phyloP scores from a whole-genome alignment of 2,888 invertebrate species.

The Cheilosia impressa region DNA sequence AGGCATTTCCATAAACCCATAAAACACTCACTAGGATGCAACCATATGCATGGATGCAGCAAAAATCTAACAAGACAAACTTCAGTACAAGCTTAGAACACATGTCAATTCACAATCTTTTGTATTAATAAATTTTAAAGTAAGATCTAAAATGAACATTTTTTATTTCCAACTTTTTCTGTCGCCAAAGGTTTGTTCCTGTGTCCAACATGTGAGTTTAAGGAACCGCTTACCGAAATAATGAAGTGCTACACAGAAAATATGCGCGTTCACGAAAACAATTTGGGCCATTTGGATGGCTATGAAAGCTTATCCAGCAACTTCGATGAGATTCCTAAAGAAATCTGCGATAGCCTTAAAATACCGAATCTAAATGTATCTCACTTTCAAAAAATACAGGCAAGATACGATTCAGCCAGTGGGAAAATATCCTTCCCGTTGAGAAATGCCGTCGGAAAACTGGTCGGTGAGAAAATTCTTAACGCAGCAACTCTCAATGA shows the following conservation, averaged over 20 bases:
- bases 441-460: constrained; percentile 39
- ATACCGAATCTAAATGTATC: constrained; percentile 14
- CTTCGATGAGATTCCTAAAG: constrained; percentile 44
- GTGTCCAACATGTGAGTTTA: constrained; percentile 60
- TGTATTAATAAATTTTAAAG: too few species aligned
- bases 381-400: constrained; percentile 36
- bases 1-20: background rate
- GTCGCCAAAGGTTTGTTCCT: constrained; percentile 46
- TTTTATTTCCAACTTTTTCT: background rate
- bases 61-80: too few species aligned
- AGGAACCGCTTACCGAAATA: constrained; percentile 37
- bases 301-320: background rate
- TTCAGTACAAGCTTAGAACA: too few species aligned
- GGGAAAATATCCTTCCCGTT: constrained; percentile 46
- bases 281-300: background rate
- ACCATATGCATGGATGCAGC: too few species aligned
- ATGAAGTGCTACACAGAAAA: constrained; percentile 45
- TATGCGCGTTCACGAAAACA: background rate
- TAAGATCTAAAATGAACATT: too few species aligned
- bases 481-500: constrained; percentile 31
- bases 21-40: too few species aligned
- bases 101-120: too few species aligned
- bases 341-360: constrained; percentile 53
- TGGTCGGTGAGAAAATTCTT: constrained; percentile 59
- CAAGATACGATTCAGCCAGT: constrained; percentile 33